Evolutionary conservation across 2,797 vertebrate species (phyloP).

Genomic region (Poeciliopsis gracilis): DNA sequence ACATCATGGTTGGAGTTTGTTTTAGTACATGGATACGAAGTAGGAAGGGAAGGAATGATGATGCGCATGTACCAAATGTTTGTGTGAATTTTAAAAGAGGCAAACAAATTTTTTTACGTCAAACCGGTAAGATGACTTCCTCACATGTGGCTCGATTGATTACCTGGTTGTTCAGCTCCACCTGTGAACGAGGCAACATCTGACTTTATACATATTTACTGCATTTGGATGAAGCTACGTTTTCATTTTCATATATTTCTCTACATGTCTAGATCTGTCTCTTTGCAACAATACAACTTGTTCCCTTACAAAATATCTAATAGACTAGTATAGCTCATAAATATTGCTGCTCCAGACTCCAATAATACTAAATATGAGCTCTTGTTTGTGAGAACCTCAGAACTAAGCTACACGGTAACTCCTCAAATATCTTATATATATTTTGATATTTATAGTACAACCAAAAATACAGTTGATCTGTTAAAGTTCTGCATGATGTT

Average conservation of each 20-base stretch:
- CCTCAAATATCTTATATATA: constrained; percentile 22
- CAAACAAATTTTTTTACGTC: not conserved
- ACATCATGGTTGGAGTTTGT: not conserved
- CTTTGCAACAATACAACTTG: not conserved
- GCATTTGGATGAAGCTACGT: not conserved
- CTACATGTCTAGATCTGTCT: not conserved
- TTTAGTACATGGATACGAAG: not conserved
- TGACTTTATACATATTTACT: constrained; percentile 11
- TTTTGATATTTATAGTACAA: constrained; percentile 41
- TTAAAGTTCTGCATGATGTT: constrained; percentile 50
- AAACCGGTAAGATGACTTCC: not conserved
- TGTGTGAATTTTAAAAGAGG: not conserved
- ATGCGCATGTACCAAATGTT: not conserved
- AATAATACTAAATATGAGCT: constrained; percentile 15
- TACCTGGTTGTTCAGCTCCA: constrained; percentile 1
- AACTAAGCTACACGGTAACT: constrained; percentile 4
- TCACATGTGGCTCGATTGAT: not conserved
- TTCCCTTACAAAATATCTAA: not conserved
- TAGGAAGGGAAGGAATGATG: not conserved
- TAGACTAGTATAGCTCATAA: constrained; percentile 8
- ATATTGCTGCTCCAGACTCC: constrained; percentile 14
- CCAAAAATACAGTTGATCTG: constrained; percentile 47
- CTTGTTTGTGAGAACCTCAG: constrained; percentile 14
- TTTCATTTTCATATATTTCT: not conserved
- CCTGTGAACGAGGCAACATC: not conserved